Conservation (phyloP, 1,140 invertebrate species). For the Formica exsecta region DNA sequence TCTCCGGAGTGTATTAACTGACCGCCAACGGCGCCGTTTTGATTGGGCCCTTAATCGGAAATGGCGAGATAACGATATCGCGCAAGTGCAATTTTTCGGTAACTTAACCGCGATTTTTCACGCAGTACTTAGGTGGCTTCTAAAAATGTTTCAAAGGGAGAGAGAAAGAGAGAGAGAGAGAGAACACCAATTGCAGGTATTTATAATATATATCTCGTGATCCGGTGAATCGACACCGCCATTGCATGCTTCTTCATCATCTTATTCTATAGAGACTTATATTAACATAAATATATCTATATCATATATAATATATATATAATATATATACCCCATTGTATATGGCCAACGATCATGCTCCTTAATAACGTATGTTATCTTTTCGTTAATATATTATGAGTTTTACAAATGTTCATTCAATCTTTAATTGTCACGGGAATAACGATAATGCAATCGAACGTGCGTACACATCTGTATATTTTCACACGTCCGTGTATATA, state of each 20-base stretch:
- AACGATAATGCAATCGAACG: conserved; percentile 20
- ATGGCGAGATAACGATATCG: conserved; percentile 49
- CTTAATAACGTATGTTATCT: conserved; percentile 71
- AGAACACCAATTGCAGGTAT: conserved; percentile 78
- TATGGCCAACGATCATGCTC: conserved; percentile 86
- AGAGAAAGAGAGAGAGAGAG: neutral
- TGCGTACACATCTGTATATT: neutral
- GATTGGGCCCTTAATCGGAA: conserved; percentile 68
- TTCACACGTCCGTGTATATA: neutral
- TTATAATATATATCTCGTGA: conserved; percentile 71
- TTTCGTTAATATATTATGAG: conserved; percentile 55
- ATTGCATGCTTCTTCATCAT: conserved; percentile 66
- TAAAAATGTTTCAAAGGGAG: conserved; percentile 77
- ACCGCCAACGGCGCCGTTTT: conserved; percentile 49
- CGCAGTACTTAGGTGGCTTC: conserved; percentile 22
- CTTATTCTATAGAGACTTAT: conserved; percentile 78
- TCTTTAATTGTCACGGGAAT: conserved; percentile 8
- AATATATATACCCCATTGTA: conserved; percentile 84
- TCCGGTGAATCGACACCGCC: conserved; percentile 58
- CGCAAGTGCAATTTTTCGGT: conserved; percentile 26
- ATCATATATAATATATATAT: conserved; percentile 80
- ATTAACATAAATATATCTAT: conserved; percentile 85
- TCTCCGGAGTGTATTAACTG: conserved; percentile 74
- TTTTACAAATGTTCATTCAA: conserved; percentile 67
- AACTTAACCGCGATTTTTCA: conserved; percentile 9